Percentiles rank a stretch among this genome's conserved stretches.
Conservation (phyloP, 2,797 vertebrate species). For the Heteromormyrus szaboi region DNA sequence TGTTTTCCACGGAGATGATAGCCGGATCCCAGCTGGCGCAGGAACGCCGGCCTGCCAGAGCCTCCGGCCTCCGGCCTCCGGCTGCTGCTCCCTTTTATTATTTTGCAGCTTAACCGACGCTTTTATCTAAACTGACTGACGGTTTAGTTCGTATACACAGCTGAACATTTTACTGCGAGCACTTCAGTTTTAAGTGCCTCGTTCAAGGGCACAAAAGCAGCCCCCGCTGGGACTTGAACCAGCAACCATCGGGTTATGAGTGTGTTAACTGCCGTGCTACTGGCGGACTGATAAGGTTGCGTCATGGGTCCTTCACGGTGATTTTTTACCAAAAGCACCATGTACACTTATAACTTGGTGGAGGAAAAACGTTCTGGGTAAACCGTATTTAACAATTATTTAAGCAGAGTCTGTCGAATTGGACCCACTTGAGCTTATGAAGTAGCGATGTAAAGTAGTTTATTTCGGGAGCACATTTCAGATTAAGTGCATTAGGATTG, state of each 20-base stretch:
- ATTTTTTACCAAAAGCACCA: neutral
- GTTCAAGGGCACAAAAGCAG: neutral
- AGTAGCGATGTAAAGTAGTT: neutral
- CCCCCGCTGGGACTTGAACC: neutral
- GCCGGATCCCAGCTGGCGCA: neutral
- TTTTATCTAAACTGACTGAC: neutral
- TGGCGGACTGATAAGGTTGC: neutral
- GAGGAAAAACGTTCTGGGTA: neutral
- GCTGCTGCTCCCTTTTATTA: neutral
- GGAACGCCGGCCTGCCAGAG: neutral
- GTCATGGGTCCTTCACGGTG: neutral
- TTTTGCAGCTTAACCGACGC: neutral
- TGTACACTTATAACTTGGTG: neutral
- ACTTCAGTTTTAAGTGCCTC: neutral
- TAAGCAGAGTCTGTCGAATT: neutral
- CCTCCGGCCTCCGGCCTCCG: neutral
- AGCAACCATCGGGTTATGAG: neutral
- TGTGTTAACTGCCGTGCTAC: neutral
- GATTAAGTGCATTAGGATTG: neutral
- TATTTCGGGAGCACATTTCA: neutral
- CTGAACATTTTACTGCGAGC: neutral
- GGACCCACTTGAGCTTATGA: neutral
- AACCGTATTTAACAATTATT: neutral
- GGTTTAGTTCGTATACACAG: neutral
- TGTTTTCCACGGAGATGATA: neutral